Conservation (phyloP, 2,113 vertebrate genomes). For the Leptodactylus fuscus region DNA sequence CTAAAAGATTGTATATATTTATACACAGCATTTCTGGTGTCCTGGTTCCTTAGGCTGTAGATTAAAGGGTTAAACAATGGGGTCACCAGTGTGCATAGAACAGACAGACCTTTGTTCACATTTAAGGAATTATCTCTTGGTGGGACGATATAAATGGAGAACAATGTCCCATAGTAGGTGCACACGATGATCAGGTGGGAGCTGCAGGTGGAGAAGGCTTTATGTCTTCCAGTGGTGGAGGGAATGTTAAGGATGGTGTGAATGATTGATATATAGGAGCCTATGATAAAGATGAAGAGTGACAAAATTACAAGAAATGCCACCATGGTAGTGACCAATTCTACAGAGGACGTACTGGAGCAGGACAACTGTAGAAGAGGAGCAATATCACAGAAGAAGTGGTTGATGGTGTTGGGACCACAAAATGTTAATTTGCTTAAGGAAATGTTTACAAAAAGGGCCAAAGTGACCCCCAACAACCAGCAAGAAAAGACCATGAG, state of each 20-base stretch:
- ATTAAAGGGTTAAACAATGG: no score
- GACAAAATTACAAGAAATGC: background rate
- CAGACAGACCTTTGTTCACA: no score
- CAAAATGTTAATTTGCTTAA: slow-evolving; percentile 25
- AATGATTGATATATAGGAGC: slow-evolving; percentile 11
- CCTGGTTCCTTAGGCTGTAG: no score
- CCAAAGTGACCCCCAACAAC: background rate
- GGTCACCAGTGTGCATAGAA: no score
- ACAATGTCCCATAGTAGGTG: slow-evolving; percentile 26
- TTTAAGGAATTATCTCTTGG: no score
- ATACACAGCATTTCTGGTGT: slow-evolving; percentile 2
- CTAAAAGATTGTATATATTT: background rate
- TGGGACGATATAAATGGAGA: no score
- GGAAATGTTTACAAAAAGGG: background rate
- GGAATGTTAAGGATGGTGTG: slow-evolving; percentile 25
- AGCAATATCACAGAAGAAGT: no score
- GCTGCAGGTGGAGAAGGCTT: slow-evolving; percentile 53
- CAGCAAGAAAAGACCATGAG: background rate
- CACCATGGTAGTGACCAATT: background rate
- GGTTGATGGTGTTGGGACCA: no score
- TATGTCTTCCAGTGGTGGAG: background rate
- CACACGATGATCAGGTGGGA: slow-evolving; percentile 33
- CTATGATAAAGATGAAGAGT: slow-evolving; percentile 24
- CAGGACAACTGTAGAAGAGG: no score
- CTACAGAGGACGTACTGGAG: no score